Evolutionary conservation across 2,113 vertebrate genomes (phyloP), one percentile per base, ranked within the genome.

Genomic region (Lepus timidus): DNA sequence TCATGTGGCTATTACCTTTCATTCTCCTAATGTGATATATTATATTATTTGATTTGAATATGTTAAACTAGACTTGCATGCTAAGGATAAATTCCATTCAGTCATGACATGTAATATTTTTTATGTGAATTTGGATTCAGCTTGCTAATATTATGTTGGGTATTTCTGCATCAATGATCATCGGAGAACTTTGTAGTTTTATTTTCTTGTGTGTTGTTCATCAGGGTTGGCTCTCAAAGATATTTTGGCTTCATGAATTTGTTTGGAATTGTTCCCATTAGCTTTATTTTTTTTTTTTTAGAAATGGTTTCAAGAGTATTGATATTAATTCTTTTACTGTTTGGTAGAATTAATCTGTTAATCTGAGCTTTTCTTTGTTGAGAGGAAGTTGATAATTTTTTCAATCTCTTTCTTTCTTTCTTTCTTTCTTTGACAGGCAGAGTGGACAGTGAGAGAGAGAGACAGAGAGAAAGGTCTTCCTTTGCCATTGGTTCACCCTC

Each of bases 131-230:
- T 62, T n/a, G 12, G 88, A 73, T 85, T 90, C 29, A 70, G 17
- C 68, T 91, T 64, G 17, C 68, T 91, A 86, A 51, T 68, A 81
- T 78, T 84, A 84, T 73, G 64, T 78, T 64, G 27, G 88, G 44
- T 9, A 62, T 88, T 88, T 95, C 49, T 83, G 25, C 64, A 84
- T 64, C n/a, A 70, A 33, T 84, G 29, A 62, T 79, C 65, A 78
- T 62, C 31, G 64, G 71, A 25, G 22, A 55, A 68, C 11, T 64
- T 61, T 52, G 10, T 22, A 52, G 9, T 49, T 78, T 76, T 61
- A 25, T 62, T 64, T 83, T 23, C 8, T 27, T 88, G 39, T 29
- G 16, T 83, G 64, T 4, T 25, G 11, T 39, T 62, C 51, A 22
- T 49, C 83, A 87, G 36, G 9, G 9, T n/a, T 61, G 62, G 31